Percentiles rank a stretch among this genome's conserved stretches.
phyloP scores from a whole-genome alignment of 2,888 invertebrate species.

The Rapana venosa region DNA sequence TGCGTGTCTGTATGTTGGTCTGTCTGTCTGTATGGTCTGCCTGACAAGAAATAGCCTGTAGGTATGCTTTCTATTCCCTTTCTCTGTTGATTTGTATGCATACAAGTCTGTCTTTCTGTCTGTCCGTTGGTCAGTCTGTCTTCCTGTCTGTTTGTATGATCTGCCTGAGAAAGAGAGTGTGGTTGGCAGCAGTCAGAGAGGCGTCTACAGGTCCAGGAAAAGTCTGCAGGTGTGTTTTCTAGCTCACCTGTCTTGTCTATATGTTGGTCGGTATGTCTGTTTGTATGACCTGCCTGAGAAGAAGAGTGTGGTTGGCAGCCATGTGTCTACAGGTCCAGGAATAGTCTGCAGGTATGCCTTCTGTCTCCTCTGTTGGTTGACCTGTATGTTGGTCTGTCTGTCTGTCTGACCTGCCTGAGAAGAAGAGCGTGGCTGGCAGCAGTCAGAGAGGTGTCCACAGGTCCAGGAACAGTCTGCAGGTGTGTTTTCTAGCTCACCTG shows the following conservation, averaged over 20 bases:
- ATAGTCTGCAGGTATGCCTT: slow-evolving; percentile 57
- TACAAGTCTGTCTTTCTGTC: not conserved
- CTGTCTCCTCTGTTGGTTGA: too few relatives aligned
- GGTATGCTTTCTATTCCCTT: not conserved
- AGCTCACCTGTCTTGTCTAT: slow-evolving; percentile 44
- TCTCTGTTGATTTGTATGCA: too few relatives aligned
- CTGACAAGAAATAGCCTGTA: slow-evolving; percentile 60
- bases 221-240: slow-evolving; percentile 54
- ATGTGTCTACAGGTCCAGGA: slow-evolving; percentile 58
- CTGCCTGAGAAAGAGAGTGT: slow-evolving; percentile 44
- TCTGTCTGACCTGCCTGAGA: slow-evolving; percentile 32
- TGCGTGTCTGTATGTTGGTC: too few relatives aligned
- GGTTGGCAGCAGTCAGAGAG: slow-evolving; percentile 48
- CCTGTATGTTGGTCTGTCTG: too few relatives aligned
- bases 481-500: too few relatives aligned
- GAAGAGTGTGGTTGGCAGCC: slow-evolving; percentile 49
- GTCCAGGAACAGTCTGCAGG: slow-evolving; percentile 50
- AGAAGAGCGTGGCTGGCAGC: slow-evolving; percentile 48
- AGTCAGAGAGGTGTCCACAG: slow-evolving; percentile 50
- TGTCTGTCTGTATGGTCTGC: slow-evolving; percentile 51
- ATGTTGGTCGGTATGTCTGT: too few relatives aligned
- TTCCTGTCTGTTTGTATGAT: not conserved
- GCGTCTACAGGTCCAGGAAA: slow-evolving; percentile 60
- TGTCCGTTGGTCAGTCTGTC: slow-evolving; percentile 19
- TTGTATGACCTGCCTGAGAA: slow-evolving; percentile 51